Percentiles rank a stretch among this genome's conserved stretches.
Conservation (phyloP, 2,113 vertebrate species). For the Potamarius usumacintae region DNA sequence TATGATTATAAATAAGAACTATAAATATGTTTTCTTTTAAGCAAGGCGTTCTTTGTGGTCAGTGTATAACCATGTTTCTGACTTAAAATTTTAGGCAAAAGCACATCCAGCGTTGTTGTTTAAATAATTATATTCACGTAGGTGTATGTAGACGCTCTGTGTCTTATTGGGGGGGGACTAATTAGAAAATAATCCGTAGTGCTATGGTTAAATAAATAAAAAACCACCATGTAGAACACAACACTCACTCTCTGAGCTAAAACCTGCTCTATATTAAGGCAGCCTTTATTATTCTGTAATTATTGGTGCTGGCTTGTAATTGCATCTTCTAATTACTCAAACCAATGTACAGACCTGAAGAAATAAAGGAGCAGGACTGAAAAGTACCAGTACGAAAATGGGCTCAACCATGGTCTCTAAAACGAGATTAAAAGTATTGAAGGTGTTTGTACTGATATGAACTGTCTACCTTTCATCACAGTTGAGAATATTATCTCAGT, state of each 20-base stretch:
- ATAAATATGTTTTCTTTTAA: background rate
- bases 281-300: conserved; percentile 31
- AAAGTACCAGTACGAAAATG: background rate
- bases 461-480: background rate
- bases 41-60: background rate
- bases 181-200: conserved; percentile 30
- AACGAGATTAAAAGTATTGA: background rate
- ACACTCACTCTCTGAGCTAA: background rate
- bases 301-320: conserved; percentile 26
- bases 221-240: background rate
- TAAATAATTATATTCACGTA: background rate
- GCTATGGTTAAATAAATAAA: background rate
- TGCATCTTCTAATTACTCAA: conserved; percentile 18
- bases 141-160: background rate
- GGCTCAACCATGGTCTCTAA: background rate
- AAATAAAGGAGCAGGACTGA: background rate
- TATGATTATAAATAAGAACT: background rate
- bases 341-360: background rate
- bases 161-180: conserved; percentile 4
- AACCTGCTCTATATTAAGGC: conserved; percentile 18
- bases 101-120: background rate
- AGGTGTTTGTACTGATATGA: background rate
- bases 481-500: background rate
- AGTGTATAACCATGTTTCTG: background rate
- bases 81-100: background rate